Evolutionary conservation across 2,113 vertebrate genomes (phyloP), one percentile per base, ranked within the genome.

Genomic region (Psophia crepitans): DNA sequence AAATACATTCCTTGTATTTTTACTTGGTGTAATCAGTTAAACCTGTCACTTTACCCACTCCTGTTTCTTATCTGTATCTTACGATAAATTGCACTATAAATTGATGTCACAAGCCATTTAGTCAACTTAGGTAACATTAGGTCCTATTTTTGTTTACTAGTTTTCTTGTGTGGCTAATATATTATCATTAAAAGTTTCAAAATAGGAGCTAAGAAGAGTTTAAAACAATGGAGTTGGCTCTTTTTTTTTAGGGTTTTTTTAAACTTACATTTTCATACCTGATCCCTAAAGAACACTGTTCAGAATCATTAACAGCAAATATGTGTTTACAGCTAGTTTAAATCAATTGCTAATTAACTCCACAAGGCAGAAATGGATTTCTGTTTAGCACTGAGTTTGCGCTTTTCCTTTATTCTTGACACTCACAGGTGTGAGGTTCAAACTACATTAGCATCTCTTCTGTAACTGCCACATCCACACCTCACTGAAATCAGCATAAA

Each of bases 341-440:
- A 98, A 97, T 98, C 96, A 97, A 97, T 97, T 97, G 87, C 90
- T 98, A 98, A 98, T 98, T 98, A 97, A 98, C 93, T 98, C 92
- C 94, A 96, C 85, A 93, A 96, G 96, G 96, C 96, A 97, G 71
- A 96, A 96, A 97, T 95, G 26, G 88, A 95, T 97, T 97, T 97
- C 81, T 97, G 74, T 95, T 98, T 98, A 96, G 77, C 49, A 95
- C 35, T 95, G 91, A 94, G 63, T 97, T 97, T 97, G 95, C 51
- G 24, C 71, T 94, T 94, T 97, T 95, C 56, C 37, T 69, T 85
- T 92, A 64, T 97, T 85, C 61, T 93, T 95, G 95, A 95, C 57
- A 95, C 84, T 95, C 76, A 80, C 83, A 97, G 96, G 94, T 96
- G 96, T 64, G 68, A 94, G 37, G 46, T 95, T 88, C 58, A 85